A percentile compares a stretch with the other conserved stretches of the same genome.
Conservation (phyloP, 2,888 invertebrate species). For the Callyntrura guangdongensis region DNA sequence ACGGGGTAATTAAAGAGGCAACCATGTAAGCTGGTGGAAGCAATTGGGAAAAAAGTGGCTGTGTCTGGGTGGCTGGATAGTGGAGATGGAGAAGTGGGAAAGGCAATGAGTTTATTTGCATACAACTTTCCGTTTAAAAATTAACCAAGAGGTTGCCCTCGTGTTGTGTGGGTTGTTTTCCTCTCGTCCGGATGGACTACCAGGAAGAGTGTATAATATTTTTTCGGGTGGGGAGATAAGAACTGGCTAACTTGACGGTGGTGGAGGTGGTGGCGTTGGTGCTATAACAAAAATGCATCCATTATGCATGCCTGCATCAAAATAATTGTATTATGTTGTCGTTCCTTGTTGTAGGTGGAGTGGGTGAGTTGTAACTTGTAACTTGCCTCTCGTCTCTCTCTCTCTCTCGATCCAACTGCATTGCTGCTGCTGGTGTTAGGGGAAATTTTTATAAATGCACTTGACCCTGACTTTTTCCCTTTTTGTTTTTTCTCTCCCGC, state of each 20-base stretch:
- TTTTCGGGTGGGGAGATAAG: neutral
- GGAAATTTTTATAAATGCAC: constrained; percentile 38
- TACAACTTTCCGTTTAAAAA: too few species aligned
- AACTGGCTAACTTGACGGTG: too few species aligned
- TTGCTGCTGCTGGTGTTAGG: neutral
- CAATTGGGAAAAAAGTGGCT: too few species aligned
- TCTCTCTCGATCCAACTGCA: neutral
- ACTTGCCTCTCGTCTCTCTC: neutral
- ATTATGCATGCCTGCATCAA: neutral
- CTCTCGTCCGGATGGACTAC: too few species aligned
- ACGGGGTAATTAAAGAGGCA: too few species aligned
- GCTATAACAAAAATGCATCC: neutral
- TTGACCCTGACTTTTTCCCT: constrained; percentile 60
- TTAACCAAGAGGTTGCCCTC: too few species aligned
- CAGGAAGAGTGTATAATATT: neutral
- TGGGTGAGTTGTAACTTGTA: neutral
- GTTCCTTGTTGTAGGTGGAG: neutral
- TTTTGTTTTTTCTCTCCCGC: constrained; percentile 14
- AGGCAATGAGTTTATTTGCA: too few species aligned
- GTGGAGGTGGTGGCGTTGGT: neutral
- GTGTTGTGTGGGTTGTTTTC: too few species aligned
- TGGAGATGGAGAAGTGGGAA: too few species aligned
- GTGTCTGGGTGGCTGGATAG: too few species aligned
- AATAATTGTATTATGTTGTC: neutral
- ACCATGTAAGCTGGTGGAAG: too few species aligned